Evolutionary conservation across 2,797 vertebrate species (phyloP).

Genomic region (Vespertilio murinus): DNA sequence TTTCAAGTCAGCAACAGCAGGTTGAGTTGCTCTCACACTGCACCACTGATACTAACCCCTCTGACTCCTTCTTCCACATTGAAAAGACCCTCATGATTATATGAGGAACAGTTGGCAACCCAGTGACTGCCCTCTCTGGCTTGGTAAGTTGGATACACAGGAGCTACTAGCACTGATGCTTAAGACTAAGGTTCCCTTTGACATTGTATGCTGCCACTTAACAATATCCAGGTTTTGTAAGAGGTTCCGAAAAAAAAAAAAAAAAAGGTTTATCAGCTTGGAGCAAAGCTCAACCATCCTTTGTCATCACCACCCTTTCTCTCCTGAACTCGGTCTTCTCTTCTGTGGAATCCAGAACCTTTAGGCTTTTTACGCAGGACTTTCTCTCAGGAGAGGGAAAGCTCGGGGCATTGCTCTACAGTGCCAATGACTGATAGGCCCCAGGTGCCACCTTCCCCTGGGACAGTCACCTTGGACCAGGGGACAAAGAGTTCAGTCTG

Average conservation of each 20-base stretch:
- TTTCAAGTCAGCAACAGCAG: background rate
- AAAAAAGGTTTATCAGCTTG: background rate
- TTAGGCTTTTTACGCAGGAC: background rate
- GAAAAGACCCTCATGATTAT: background rate
- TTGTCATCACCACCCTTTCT: background rate
- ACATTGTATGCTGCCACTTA: background rate
- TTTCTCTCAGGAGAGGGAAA: background rate
- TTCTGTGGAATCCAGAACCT: background rate
- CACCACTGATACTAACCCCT: background rate
- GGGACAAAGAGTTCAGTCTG: slow-evolving; percentile 45
- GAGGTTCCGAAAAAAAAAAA: background rate
- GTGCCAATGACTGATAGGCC: background rate
- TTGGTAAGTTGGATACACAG: background rate
- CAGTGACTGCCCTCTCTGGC: background rate
- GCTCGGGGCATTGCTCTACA: background rate
- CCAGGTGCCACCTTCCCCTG: background rate
- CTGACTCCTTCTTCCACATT: background rate
- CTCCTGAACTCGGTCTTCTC: background rate
- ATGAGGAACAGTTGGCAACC: background rate
- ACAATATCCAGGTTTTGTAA: background rate
- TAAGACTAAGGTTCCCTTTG: background rate
- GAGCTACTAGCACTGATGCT: background rate
- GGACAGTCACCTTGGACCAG: slow-evolving; percentile 28
- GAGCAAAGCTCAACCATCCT: background rate
- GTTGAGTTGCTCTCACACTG: background rate